Evolutionary conservation across 2,888 invertebrate genomes (phyloP).

Genomic region (Apantesis nais): DNA sequence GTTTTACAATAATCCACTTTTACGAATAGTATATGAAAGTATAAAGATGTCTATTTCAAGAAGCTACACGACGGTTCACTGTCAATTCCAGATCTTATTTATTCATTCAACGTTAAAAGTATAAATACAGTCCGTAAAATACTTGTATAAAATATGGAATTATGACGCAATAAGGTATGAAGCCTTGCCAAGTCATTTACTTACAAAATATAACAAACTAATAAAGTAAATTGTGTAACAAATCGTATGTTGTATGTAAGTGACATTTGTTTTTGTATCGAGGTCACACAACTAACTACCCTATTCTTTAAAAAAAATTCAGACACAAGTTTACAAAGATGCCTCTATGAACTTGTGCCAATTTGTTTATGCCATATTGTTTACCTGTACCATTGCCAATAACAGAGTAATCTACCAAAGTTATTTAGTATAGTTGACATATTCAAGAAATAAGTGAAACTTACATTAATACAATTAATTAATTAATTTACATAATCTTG

Average conservation of each 20-base stretch:
- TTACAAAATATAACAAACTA: not conserved
- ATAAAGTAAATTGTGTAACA: not conserved
- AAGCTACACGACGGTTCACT: not conserved
- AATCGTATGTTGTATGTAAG: not conserved
- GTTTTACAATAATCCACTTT: too few species aligned
- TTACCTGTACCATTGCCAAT: not conserved
- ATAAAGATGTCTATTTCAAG: not conserved
- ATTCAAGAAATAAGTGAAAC: not conserved
- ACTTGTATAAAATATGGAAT: not conserved
- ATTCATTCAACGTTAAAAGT: not conserved
- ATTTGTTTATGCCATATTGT: not conserved
- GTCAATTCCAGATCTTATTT: not conserved
- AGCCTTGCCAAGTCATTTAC: not conserved
- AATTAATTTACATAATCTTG: too few species aligned
- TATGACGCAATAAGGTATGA: not conserved
- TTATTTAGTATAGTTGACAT: not conserved
- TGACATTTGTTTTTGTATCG: not conserved
- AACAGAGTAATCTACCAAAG: not conserved
- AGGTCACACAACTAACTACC: not conserved
- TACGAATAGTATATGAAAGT: too few species aligned
- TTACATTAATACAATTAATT: not conserved
- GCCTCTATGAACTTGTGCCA: not conserved
- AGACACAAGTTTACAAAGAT: not conserved
- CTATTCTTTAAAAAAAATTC: not conserved
- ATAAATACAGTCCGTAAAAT: not conserved